Conservation (phyloP, 2,113 vertebrate genomes). For the Aphelocoma coerulescens region DNA sequence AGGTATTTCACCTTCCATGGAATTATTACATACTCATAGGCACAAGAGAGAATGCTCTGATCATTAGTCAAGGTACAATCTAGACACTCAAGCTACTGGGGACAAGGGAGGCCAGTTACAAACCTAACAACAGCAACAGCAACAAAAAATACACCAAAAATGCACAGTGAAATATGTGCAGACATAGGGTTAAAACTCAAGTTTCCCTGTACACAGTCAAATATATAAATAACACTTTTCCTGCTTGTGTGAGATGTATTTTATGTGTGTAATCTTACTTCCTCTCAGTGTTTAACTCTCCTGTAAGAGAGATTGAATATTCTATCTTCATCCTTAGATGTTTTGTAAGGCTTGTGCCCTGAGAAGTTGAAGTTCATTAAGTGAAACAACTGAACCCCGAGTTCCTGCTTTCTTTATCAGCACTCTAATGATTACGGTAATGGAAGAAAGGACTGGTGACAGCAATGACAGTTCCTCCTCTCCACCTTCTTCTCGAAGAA, state of each 20-base stretch:
- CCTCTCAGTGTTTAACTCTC: not conserved
- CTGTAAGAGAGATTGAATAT: not conserved
- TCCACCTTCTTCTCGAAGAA: not conserved
- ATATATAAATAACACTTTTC: not conserved
- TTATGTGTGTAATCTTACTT: not conserved
- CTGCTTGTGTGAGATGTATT: not conserved
- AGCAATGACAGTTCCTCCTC: not conserved
- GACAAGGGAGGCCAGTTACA: not conserved
- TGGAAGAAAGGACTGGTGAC: not conserved
- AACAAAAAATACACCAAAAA: not conserved
- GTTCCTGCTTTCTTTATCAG: not conserved
- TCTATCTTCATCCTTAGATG: not conserved
- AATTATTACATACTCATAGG: not conserved
- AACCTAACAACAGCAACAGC: not conserved
- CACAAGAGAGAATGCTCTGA: not conserved
- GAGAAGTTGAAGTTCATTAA: not conserved
- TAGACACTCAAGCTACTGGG: not conserved
- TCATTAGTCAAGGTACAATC: not conserved
- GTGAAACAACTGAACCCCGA: not conserved
- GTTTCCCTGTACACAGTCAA: not conserved
- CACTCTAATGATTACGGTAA: not conserved
- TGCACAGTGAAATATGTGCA: not conserved
- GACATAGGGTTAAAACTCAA: not conserved
- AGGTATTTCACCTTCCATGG: not conserved
- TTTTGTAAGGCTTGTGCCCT: not conserved